phyloP scores from a whole-genome alignment of 2,113 vertebrate genomes.

The Mustelus asterias region DNA sequence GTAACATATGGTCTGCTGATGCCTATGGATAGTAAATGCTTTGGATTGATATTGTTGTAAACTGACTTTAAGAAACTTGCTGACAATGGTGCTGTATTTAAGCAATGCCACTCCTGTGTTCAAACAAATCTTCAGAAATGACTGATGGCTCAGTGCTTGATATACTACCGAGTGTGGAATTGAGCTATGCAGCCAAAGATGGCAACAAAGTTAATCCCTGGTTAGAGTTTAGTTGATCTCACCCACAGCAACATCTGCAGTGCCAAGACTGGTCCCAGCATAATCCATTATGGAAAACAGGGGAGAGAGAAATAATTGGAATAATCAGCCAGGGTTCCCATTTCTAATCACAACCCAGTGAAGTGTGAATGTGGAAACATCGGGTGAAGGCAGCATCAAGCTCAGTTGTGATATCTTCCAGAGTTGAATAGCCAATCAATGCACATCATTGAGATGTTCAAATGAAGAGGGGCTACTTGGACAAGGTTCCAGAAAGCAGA shows the following conservation, averaged over 20 bases:
- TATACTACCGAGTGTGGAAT: background rate
- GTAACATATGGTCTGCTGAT: background rate
- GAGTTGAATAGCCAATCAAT: background rate
- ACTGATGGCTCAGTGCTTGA: background rate
- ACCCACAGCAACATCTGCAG: background rate
- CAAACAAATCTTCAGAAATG: background rate
- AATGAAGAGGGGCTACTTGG: background rate
- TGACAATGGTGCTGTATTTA: background rate
- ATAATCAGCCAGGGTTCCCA: conserved; percentile 7
- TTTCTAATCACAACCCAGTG: background rate
- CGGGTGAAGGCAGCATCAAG: background rate
- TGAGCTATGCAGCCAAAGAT: background rate
- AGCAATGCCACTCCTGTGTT: background rate
- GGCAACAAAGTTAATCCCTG: background rate
- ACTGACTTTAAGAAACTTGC: background rate
- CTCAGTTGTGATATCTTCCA: background rate
- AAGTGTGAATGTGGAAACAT: background rate
- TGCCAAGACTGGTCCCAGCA: background rate
- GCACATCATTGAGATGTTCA: background rate
- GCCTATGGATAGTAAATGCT: background rate
- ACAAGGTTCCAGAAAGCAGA: background rate
- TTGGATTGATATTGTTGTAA: background rate
- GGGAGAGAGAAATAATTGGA: background rate
- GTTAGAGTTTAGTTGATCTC: background rate
- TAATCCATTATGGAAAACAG: background rate